Base-by-base conservation (phyloP, 2,888 invertebrate genomes). In the Helleia helle region DNA sequence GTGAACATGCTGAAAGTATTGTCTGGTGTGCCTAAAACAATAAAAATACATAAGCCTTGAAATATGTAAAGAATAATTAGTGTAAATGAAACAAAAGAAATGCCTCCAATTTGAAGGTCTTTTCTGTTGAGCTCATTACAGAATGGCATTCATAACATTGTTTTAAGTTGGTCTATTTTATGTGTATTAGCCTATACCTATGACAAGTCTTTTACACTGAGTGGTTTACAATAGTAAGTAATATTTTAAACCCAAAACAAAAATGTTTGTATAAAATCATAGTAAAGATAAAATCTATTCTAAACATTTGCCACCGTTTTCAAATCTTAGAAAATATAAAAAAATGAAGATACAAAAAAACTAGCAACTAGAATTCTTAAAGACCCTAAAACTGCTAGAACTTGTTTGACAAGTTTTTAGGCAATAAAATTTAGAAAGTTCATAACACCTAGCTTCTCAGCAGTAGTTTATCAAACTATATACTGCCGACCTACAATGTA, bases 1-100 rank as follows among this genome's bases (percentile, higher is more conserved):
- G 95, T 86, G 95, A 95, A 86, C 95, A 96, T 61, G 95, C 96
- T 49, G 95, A 95, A 58, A 96, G 87, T 80, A 96, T 94, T 57
- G 94, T 94, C 86, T 95, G 95, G 86, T 96, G 96, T 68, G 96
- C 96, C 89, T 91, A 85, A 55, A 89, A 87, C 66, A 74, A 71
- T 43, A 42, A 30, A 51, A 50, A 43, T 36, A 48, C 7, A 26
- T 36, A 11, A 34, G 12, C 34, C 17, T 34, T 34, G 34, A 17
- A 17, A 34, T 11, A 18, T 18, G 7, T 18, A 18, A 9, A 9
- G 17, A 18, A 6, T 57, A 56, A 29, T 40, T 48, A 18, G 41
- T 53, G 53, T 59, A 58, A 55, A 50, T 54, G 44, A 55, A 52
- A 68, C 69, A 68, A 66, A 64, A 67, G 58, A 58, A 57, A 58